Evolutionary conservation across 1,140 invertebrate genomes (phyloP).

Genomic region (Ladona fulva): DNA sequence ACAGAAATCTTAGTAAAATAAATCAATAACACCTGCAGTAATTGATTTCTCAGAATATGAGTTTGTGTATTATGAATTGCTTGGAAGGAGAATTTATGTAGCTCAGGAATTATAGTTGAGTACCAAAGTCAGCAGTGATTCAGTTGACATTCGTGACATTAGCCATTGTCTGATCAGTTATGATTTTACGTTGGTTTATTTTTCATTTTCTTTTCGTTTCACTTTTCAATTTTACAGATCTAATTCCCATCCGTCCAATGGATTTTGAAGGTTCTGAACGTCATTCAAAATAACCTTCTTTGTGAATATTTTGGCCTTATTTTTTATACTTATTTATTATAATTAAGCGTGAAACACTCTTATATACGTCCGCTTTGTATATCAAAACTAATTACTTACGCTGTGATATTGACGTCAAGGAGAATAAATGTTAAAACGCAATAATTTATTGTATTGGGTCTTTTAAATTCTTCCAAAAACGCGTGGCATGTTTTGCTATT

Average conservation of each 20-base stretch:
- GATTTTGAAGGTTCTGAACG: neutral
- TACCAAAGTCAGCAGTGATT: too few relatives aligned
- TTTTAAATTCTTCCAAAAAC: neutral
- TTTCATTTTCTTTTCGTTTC: neutral
- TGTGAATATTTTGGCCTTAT: conserved; percentile 10
- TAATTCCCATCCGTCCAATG: neutral
- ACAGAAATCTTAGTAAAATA: too few relatives aligned
- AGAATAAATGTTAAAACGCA: neutral
- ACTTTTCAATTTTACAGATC: neutral
- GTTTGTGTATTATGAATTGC: too few relatives aligned
- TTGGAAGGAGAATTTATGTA: too few relatives aligned
- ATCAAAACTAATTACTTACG: conserved; percentile 7
- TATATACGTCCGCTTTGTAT: conserved; percentile 3
- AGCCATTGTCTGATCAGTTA: too few relatives aligned
- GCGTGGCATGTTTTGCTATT: neutral
- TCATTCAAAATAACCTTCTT: neutral
- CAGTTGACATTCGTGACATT: too few relatives aligned
- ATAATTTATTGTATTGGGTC: neutral
- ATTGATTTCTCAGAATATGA: too few relatives aligned
- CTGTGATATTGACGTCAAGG: conserved; percentile 5
- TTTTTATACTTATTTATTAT: conserved; percentile 6
- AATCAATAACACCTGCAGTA: too few relatives aligned
- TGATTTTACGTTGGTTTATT: too few relatives aligned
- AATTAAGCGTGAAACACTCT: conserved; percentile 7
- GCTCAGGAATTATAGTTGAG: too few relatives aligned